Conservation (phyloP, 1,140 invertebrate species). For the Latrodectus geometricus region DNA sequence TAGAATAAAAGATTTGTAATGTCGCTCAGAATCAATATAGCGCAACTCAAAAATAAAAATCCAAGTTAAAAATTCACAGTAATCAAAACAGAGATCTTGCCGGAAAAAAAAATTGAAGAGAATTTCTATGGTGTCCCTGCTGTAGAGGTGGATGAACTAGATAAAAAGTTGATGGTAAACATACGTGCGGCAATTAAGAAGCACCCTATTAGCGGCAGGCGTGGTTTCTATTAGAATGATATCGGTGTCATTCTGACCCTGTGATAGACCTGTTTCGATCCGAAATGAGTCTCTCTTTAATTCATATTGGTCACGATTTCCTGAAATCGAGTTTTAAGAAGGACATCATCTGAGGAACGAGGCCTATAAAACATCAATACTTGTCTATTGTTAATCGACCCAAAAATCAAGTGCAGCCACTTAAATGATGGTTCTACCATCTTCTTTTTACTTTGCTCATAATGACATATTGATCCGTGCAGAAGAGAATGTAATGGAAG, state of each 20-base stretch:
- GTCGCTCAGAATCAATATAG: no score
- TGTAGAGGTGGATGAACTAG: slow-evolving; percentile 4
- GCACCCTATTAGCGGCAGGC: slow-evolving; percentile 39
- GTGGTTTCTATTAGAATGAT: slow-evolving; percentile 24
- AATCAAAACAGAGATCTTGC: no score
- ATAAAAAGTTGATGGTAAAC: slow-evolving; percentile 2
- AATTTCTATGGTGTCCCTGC: background rate
- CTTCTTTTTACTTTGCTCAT: no score
- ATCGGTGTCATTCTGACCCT: slow-evolving; percentile 53
- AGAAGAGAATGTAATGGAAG: no score
- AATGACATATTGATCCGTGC: no score
- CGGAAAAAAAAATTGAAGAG: no score
- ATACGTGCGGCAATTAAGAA: slow-evolving; percentile 40
- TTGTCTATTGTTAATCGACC: slow-evolving; percentile 8
- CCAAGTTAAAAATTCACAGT: no score
- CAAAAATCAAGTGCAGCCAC: no score
- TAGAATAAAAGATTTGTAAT: no score
- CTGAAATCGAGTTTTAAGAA: slow-evolving; percentile 6
- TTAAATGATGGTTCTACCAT: no score
- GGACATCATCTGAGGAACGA: slow-evolving; percentile 13
- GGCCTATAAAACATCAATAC: background rate
- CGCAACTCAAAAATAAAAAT: no score
- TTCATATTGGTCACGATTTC: slow-evolving; percentile 15
- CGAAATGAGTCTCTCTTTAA: slow-evolving; percentile 36
- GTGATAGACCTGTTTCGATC: slow-evolving; percentile 11